Base-by-base conservation (phyloP, 2,888 invertebrate genomes). In the Cancer borealis region DNA sequence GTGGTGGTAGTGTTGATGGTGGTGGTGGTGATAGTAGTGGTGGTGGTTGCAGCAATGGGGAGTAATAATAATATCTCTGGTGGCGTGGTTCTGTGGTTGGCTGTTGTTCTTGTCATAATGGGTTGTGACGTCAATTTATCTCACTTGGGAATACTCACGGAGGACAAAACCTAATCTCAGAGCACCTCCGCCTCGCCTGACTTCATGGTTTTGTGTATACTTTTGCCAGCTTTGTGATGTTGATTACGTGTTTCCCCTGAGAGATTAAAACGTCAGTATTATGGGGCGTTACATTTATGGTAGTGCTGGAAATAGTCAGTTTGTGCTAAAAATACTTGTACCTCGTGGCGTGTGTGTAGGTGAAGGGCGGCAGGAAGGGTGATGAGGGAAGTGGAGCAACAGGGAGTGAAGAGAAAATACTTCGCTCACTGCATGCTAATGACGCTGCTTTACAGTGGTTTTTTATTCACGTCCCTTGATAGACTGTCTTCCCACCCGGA, bases 211-310 rank as follows among this genome's bases (percentile, higher is more conserved):
- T 21, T 66, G 66, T 66, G 21, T 66, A 66, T 66, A 21, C n/a
- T 21, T 66, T 6, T 66, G 0, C 3, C n/a, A n/a, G 6, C 6
- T 66, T n/a, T 66, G 0, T 66, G 17, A 66, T 66, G n/a, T 66
- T 66, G n/a, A 21, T 14, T 21, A 66, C n/a, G 66, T n/a, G 66
- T 66, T 1, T 66, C n/a, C 66, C 66, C 3, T n/a, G 66, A 66
- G n/a, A 66, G 66, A 66, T 66, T n/a, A n/a, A 66, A n/a, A n/a
- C 66, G 66, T n/a, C 66, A n/a, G n/a, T 66, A 66, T 66, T 66
- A 6, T n/a, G 4, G 6, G 6, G n/a, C n/a, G 66, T 66, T 66
- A 66, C 66, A 3, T 66, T 21, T n/a, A 66, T 21, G 66, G n/a
- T n/a, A 21, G n/a, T 21, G 66, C 6, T n/a, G 66, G 6, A n/a